Conservation (phyloP, 2,888 invertebrate species). For the Nomada hirtipes region DNA sequence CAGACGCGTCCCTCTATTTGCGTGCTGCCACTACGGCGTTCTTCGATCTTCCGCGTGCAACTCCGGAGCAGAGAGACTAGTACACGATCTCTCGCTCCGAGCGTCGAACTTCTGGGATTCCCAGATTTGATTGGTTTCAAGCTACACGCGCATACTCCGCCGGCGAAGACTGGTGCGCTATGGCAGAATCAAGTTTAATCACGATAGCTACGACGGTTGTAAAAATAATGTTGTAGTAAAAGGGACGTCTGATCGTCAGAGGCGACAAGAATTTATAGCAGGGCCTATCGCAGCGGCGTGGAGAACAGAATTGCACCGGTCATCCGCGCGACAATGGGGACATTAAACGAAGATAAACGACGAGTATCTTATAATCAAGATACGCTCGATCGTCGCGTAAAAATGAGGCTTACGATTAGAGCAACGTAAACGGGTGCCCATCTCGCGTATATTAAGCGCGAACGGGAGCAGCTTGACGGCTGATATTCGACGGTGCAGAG, state of each 20-base stretch:
- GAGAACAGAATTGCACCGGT: constrained; percentile 10
- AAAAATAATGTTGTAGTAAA: neutral
- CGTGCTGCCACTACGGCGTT: constrained; percentile 25
- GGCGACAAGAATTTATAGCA: constrained; percentile 22
- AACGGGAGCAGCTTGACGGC: constrained; percentile 42
- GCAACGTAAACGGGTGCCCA: constrained; percentile 72
- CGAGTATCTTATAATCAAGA: neutral
- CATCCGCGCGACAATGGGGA: constrained; percentile 4
- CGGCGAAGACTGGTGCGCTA: too few species aligned
- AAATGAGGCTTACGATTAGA: constrained; percentile 68
- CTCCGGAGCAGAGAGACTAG: neutral
- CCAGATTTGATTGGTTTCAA: neutral
- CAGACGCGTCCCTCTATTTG: constrained; percentile 40
- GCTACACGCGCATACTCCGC: neutral
- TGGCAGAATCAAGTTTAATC: neutral
- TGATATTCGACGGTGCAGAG: constrained; percentile 42
- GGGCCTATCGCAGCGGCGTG: neutral
- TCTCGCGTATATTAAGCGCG: constrained; percentile 70
- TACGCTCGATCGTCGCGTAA: constrained; percentile 71
- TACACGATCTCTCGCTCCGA: neutral
- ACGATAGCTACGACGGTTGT: neutral
- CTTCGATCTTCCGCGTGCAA: constrained; percentile 36
- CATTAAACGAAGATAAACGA: constrained; percentile 21
- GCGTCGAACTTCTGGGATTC: neutral
- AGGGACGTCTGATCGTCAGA: neutral